Percentiles rank a stretch among this genome's conserved stretches.
These are phyloP conservation scores for Rachycentron canadum DNA, from an alignment of 2,797 vertebrate genomes.

Conservation along the genomic window DNA sequence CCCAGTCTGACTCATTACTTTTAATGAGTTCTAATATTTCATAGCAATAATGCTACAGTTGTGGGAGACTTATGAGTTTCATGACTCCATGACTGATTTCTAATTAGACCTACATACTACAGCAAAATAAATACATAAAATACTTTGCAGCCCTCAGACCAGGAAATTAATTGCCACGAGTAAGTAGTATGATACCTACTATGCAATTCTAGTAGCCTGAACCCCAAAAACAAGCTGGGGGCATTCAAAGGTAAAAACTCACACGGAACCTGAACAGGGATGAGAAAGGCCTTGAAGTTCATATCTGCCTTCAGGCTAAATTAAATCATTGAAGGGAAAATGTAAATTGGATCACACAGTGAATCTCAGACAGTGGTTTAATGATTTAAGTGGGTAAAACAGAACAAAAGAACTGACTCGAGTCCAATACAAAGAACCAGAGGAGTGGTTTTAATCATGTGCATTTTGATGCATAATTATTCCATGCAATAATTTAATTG, in stretches of 20 bases:
- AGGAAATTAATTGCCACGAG: conserved; percentile 31
- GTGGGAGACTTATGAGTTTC: conserved; percentile 65
- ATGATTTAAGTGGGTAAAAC: conserved; percentile 50
- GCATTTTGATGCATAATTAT: conserved; percentile 21
- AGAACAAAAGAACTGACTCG: conserved; percentile 17
- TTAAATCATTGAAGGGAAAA: conserved; percentile 53
- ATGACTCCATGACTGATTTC: conserved; percentile 66
- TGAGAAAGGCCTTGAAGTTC: conserved; percentile 35
- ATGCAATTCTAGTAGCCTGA: conserved; percentile 4
- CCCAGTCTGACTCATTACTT: conserved; percentile 72
- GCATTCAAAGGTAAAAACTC: conserved; percentile 12
- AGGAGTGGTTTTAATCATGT: conserved; percentile 34
- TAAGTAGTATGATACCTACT: conserved; percentile 24
- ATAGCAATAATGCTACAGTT: conserved; percentile 56
- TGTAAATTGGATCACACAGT: conserved; percentile 59
- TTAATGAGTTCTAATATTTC: conserved; percentile 77
- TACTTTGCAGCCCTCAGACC: conserved; percentile 46
- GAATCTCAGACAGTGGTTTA: conserved; percentile 36
- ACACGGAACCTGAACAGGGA: conserved; percentile 21
- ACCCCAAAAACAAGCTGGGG: conserved; percentile 18
- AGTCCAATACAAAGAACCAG: conserved; percentile 12
- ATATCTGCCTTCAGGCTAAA: conserved; percentile 42
- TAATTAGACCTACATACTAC: conserved; percentile 69
- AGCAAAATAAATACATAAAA: conserved; percentile 55
- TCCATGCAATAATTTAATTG: conserved; percentile 26